These are phyloP conservation scores for Spongilla lacustris DNA, from an alignment of 37 sponge, comb jelly and placozoan species.

Conservation along the genomic window DNA sequence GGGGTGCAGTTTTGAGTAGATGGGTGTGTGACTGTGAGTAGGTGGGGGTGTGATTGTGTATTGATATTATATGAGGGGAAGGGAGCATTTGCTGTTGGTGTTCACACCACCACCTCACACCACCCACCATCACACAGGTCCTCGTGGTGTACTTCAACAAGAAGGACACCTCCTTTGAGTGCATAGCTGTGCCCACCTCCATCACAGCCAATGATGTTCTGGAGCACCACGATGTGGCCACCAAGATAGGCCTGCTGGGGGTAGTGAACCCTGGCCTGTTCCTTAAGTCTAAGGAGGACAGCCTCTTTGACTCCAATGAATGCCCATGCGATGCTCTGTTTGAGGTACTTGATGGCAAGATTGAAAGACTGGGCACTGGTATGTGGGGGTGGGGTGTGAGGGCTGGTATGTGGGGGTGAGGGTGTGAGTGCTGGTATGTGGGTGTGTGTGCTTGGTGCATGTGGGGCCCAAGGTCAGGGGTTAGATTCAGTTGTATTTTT, in stretches of 20 bases:
- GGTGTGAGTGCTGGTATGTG: neutral
- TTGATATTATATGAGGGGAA: no score
- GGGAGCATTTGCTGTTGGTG: no score
- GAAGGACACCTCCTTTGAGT: constrained; percentile 26
- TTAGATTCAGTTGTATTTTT: neutral
- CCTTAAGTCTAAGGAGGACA: constrained; percentile 38
- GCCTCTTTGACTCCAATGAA: constrained; percentile 35
- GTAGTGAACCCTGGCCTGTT: constrained; percentile 48
- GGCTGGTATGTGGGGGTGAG: neutral
- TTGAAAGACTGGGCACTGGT: neutral
- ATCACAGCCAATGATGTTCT: constrained; percentile 18
- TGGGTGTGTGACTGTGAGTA: no score
- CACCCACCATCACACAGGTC: constrained; percentile 9
- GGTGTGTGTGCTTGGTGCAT: no score
- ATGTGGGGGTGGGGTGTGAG: neutral
- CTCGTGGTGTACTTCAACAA: constrained; percentile 28
- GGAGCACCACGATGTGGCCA: constrained; percentile 13
- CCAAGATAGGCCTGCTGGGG: constrained; percentile 33
- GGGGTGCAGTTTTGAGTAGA: no score
- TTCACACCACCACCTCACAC: neutral
- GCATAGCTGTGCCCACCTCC: constrained; percentile 7
- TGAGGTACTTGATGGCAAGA: neutral
- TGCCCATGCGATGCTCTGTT: constrained; percentile 68
- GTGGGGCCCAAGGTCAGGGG: no score
- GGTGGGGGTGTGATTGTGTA: no score